Evolutionary conservation across 2,797 vertebrate genomes (phyloP).

Genomic region (Crenuchus spilurus): DNA sequence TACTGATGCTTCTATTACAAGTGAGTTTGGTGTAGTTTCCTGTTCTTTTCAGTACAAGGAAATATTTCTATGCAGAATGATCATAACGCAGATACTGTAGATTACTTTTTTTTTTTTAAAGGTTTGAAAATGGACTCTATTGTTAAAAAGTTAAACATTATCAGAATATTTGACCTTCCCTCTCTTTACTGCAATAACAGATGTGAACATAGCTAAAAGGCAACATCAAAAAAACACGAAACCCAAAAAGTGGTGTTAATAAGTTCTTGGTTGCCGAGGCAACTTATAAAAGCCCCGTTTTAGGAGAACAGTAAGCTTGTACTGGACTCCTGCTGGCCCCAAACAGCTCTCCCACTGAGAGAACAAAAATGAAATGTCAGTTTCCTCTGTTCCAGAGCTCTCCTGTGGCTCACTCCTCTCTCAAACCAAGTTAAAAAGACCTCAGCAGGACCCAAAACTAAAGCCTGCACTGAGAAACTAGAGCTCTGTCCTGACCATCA

Average conservation of each 20-base stretch:
- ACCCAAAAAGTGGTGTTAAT: slow-evolving; percentile 26
- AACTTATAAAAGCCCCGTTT: slow-evolving; percentile 34
- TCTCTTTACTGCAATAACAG: not conserved
- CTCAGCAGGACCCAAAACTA: slow-evolving; percentile 11
- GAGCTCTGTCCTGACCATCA: not conserved
- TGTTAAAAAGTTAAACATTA: too few relatives aligned
- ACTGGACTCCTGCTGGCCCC: slow-evolving; percentile 31
- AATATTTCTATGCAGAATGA: not conserved
- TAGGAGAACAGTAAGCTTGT: slow-evolving; percentile 10
- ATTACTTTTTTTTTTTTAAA: too few relatives aligned
- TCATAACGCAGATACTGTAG: too few relatives aligned
- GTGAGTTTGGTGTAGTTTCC: not conserved
- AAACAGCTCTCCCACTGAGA: slow-evolving; percentile 41
- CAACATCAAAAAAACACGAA: slow-evolving; percentile 6
- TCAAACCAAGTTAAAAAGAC: not conserved
- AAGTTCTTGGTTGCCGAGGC: slow-evolving; percentile 32
- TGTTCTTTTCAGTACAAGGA: not conserved
- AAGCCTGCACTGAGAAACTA: not conserved
- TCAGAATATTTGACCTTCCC: not conserved
- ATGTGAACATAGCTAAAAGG: slow-evolving; percentile 1
- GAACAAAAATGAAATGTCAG: slow-evolving; percentile 46
- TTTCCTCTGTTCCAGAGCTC: slow-evolving; percentile 18
- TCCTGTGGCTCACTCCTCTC: slow-evolving; percentile 19
- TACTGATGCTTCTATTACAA: not conserved
- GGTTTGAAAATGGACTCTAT: too few relatives aligned